Conservation (phyloP, 23 tunicate genomes). For the Clavelina lepadiformis region DNA sequence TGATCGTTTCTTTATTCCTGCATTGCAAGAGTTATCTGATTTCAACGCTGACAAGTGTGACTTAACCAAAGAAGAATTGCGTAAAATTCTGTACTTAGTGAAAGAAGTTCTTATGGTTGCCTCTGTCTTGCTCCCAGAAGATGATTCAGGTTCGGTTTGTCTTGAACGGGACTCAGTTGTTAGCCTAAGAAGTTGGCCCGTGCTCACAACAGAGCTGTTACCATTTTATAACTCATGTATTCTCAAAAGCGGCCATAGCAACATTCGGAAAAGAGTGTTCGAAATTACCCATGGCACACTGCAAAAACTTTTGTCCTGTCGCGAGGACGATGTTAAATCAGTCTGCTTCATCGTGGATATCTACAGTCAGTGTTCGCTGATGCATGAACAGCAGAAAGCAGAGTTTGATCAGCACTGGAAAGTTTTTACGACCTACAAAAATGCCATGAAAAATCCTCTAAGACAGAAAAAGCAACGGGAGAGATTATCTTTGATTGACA, state of each 20-base stretch:
- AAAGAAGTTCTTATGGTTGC: slow-evolving; percentile 25
- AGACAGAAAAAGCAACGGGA: slow-evolving; percentile 41
- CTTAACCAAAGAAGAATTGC: slow-evolving; percentile 61
- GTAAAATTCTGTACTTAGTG: slow-evolving; percentile 22
- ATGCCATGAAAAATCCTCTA: slow-evolving; percentile 48
- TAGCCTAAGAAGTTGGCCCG: slow-evolving; percentile 35
- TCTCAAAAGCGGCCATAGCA: slow-evolving; percentile 9
- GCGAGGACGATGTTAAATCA: slow-evolving; percentile 83
- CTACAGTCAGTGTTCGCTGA: slow-evolving; percentile 63
- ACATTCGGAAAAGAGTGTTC: slow-evolving; percentile 27
- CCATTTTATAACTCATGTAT: slow-evolving; percentile 23
- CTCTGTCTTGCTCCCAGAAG: slow-evolving; percentile 23
- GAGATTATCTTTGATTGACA: slow-evolving; percentile 45
- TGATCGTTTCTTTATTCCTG: slow-evolving; percentile 44
- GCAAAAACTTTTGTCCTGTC: slow-evolving; percentile 19
- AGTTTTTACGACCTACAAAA: slow-evolving; percentile 45
- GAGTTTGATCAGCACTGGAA: slow-evolving; percentile 82
- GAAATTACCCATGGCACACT: slow-evolving; percentile 22
- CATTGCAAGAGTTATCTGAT: slow-evolving; percentile 20
- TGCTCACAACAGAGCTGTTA: slow-evolving; percentile 15
- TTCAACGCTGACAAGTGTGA: slow-evolving; percentile 25
- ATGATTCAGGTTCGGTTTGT: slow-evolving; percentile 5
- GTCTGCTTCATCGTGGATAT: slow-evolving; percentile 52
- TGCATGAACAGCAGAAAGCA: slow-evolving; percentile 41
- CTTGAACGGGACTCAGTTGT: slow-evolving; percentile 18